A percentile compares a stretch with the other conserved stretches of the same genome.
Conservation (phyloP, 1,140 invertebrate genomes). For the Gryllus bimaculatus region DNA sequence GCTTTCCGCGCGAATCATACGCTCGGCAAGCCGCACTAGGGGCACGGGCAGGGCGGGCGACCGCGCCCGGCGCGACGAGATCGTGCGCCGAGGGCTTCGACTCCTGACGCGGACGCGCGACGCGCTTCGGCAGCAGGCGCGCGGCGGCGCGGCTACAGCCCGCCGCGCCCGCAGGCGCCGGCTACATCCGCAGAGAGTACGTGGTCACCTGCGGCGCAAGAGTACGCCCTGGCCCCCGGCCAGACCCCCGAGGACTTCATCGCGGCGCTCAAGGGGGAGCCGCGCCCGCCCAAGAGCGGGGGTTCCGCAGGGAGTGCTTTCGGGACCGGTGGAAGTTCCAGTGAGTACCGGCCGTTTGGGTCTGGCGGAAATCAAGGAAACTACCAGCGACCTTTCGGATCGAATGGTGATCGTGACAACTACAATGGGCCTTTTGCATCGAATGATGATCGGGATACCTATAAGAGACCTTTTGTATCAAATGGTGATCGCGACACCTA, state of each 20-base stretch:
- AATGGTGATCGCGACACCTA: neutral
- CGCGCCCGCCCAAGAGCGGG: too few relatives aligned
- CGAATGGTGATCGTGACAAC: neutral
- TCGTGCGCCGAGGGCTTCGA: neutral
- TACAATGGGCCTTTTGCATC: neutral
- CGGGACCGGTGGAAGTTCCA: too few relatives aligned
- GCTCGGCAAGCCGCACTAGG: too few relatives aligned
- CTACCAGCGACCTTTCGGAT: neutral
- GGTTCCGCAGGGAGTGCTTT: too few relatives aligned
- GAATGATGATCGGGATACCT: neutral
- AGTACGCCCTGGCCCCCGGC: neutral
- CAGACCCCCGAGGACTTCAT: neutral
- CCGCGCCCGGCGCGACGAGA: neutral
- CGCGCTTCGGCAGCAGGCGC: too few relatives aligned
- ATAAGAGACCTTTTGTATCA: neutral
- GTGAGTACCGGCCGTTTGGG: too few relatives aligned
- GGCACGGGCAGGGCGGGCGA: too few relatives aligned
- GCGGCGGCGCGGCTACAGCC: too few relatives aligned
- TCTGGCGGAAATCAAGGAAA: too few relatives aligned
- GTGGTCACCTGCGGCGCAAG: neutral
- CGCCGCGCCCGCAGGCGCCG: too few relatives aligned
- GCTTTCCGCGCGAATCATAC: too few relatives aligned
- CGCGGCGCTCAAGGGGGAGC: neutral
- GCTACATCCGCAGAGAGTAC: neutral
- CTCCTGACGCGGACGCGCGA: neutral